Evolutionary conservation across 1,140 invertebrate species (phyloP).

Genomic region (Megalopta genalis): DNA sequence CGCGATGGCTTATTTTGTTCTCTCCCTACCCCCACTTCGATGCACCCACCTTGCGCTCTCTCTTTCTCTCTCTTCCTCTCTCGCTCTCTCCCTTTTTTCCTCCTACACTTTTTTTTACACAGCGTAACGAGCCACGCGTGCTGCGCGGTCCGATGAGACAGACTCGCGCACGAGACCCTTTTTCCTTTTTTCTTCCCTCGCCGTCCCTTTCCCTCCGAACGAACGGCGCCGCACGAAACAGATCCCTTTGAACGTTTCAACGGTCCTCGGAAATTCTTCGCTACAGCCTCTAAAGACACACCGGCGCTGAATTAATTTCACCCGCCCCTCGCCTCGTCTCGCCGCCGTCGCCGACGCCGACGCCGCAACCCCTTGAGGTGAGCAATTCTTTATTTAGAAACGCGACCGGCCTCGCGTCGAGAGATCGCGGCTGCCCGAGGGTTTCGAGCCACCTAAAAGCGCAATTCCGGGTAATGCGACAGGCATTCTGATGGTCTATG

Average conservation of each 20-base stretch:
- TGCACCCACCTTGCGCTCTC: too few species aligned
- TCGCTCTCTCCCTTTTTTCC: too few species aligned
- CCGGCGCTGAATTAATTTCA: not conserved
- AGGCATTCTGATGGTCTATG: too few species aligned
- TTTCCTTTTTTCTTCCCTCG: not conserved
- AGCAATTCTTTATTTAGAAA: not conserved
- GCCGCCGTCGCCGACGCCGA: too few species aligned
- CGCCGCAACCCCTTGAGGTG: not conserved
- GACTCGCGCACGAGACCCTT: constrained; percentile 13
- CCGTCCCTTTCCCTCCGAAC: not conserved
- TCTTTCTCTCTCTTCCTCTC: too few species aligned
- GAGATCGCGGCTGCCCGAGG: too few species aligned
- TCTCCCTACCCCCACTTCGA: not conserved
- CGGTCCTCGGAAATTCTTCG: not conserved
- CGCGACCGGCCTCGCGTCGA: not conserved
- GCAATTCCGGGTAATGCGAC: too few species aligned
- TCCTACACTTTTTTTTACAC: not conserved
- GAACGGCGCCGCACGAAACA: not conserved
- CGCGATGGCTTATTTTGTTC: constrained; percentile 23
- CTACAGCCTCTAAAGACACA: not conserved
- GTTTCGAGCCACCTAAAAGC: too few species aligned
- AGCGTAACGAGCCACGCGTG: constrained; percentile 23
- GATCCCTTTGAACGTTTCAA: not conserved
- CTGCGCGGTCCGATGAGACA: constrained; percentile 2
- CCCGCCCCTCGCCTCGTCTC: not conserved